Evolutionary conservation across 1,140 invertebrate genomes (phyloP).

Genomic region (Aphelinus atriplicis): DNA sequence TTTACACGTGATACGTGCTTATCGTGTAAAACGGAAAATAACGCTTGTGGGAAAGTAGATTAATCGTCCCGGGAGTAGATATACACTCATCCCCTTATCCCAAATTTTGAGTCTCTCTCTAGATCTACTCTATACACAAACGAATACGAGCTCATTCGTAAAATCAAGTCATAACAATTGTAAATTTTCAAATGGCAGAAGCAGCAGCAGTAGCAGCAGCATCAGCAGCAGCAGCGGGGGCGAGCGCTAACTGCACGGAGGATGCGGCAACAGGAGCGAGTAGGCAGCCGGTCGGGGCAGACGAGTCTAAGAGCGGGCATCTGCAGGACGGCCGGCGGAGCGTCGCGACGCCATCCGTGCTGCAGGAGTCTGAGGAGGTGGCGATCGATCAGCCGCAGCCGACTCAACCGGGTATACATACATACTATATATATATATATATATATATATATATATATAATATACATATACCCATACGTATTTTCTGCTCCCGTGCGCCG

Average conservation of each 20-base stretch:
- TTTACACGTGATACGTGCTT: no score
- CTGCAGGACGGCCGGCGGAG: slow-evolving; percentile 10
- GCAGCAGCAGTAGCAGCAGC: slow-evolving; percentile 1
- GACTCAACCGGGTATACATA: slow-evolving; percentile 53
- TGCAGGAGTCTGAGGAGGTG: slow-evolving; percentile 46
- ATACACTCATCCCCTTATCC: no score
- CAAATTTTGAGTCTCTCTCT: no score
- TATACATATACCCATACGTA: neutral
- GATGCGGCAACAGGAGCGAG: neutral
- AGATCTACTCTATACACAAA: no score
- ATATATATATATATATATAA: slow-evolving; percentile 27
- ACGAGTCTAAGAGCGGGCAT: slow-evolving; percentile 42
- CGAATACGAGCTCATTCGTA: no score
- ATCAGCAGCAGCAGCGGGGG: slow-evolving; percentile 6
- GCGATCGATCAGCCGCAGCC: slow-evolving; percentile 58
- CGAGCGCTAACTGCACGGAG: neutral
- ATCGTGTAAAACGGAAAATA: no score
- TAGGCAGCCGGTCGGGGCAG: slow-evolving; percentile 12
- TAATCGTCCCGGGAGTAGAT: no score
- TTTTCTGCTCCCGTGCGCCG: neutral
- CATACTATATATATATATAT: no score
- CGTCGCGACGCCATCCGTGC: neutral
- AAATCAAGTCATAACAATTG: no score
- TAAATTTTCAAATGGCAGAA: no score
- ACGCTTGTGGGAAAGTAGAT: no score